phyloP scores from a whole-genome alignment of 2,113 vertebrate species.

The Pimephales promelas region DNA sequence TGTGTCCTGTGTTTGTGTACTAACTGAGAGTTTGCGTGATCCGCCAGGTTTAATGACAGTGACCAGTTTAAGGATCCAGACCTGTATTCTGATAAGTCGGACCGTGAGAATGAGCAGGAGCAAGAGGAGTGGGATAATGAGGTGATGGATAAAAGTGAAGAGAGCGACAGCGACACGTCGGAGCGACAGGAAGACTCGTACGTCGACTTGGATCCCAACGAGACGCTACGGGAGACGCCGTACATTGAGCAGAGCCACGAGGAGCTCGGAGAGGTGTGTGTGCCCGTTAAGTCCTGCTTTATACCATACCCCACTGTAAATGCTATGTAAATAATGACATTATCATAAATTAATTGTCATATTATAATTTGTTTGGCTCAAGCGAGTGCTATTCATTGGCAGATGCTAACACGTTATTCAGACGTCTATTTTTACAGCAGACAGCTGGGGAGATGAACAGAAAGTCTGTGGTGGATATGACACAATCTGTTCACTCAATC shows the following conservation, averaged over 20 bases:
- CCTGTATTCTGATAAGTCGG: constrained; percentile 96
- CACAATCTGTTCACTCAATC: not conserved
- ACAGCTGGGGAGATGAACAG: constrained; percentile 19
- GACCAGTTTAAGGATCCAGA: constrained; percentile 96
- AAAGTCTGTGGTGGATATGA: not conserved
- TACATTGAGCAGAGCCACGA: constrained; percentile 90
- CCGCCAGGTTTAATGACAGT: constrained; percentile 86
- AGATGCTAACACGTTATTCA: not conserved
- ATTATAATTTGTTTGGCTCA: not conserved
- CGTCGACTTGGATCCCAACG: constrained; percentile 84
- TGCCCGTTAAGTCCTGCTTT: not conserved
- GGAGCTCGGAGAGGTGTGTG: constrained; percentile 91
- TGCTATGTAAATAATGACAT: not conserved
- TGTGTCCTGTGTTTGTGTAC: not conserved
- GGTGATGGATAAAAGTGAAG: constrained; percentile 92
- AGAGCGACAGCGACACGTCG: constrained; percentile 94
- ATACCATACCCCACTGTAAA: not conserved
- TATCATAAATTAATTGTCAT: not conserved
- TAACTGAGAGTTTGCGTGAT: constrained; percentile 6
- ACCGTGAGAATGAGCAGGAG: constrained; percentile 93
- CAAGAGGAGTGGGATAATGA: constrained; percentile 96
- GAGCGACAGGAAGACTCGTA: constrained; percentile 95
- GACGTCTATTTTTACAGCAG: not conserved
- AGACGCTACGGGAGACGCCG: constrained; percentile 85
- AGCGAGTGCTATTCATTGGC: not conserved